Percentiles rank a stretch among this genome's conserved stretches.
Evolutionary conservation across 1,140 invertebrate species (phyloP).

Genomic region (Drosophila neocordata): DNA sequence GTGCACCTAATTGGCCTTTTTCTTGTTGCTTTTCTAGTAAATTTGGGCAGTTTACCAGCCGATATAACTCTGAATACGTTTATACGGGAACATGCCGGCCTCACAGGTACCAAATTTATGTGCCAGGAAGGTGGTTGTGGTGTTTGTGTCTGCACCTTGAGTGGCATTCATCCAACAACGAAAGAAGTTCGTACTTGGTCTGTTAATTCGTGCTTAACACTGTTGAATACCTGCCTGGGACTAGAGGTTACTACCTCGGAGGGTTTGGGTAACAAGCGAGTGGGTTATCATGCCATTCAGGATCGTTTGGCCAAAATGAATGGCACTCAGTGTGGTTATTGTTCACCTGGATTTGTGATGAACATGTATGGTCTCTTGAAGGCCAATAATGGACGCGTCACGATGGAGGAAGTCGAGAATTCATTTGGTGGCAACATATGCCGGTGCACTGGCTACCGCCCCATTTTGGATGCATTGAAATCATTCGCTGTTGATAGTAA

Average conservation of each 20-base stretch:
- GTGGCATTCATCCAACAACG: slow-evolving; percentile 84
- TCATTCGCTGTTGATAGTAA: slow-evolving; percentile 88
- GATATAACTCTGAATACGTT: slow-evolving; percentile 88
- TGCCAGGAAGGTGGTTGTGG: slow-evolving; percentile 94
- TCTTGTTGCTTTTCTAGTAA: slow-evolving; percentile 42
- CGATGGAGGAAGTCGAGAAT: slow-evolving; percentile 89
- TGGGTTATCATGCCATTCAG: slow-evolving; percentile 89
- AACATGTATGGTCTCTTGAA: slow-evolving; percentile 89
- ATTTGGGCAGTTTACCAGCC: slow-evolving; percentile 56
- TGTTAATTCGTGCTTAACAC: slow-evolving; percentile 90
- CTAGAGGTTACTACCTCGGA: slow-evolving; percentile 92
- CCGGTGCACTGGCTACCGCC: slow-evolving; percentile 93
- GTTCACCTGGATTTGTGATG: slow-evolving; percentile 94
- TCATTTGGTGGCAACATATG: slow-evolving; percentile 93
- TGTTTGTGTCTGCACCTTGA: slow-evolving; percentile 88
- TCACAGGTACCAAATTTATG: slow-evolving; percentile 91
- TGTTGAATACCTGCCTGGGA: slow-evolving; percentile 87
- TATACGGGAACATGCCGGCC: slow-evolving; percentile 86
- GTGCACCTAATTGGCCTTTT: background rate
- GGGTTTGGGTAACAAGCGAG: slow-evolving; percentile 87
- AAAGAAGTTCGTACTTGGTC: slow-evolving; percentile 85
- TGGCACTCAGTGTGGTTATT: slow-evolving; percentile 92
- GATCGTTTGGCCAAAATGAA: slow-evolving; percentile 87
- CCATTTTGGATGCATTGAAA: slow-evolving; percentile 93
- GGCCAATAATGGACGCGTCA: slow-evolving; percentile 84